phyloP scores from a whole-genome alignment of 2,888 invertebrate genomes.

The Epinotia ramella region DNA sequence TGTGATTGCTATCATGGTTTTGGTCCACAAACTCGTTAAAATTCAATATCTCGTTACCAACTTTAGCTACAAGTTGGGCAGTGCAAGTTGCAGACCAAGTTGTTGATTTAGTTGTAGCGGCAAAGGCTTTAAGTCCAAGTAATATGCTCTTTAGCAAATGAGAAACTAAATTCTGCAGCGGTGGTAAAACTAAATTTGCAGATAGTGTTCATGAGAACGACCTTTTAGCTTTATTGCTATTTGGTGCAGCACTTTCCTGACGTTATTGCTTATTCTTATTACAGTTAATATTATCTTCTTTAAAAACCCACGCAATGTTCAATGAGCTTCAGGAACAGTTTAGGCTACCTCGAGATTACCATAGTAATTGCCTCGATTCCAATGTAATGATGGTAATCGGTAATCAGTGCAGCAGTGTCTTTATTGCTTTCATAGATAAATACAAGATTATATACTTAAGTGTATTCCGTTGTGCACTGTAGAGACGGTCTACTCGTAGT shows the following conservation, averaged over 20 bases:
- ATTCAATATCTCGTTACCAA: slow-evolving; percentile 18
- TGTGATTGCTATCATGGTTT: background rate
- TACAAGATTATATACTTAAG: no score
- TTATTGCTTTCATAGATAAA: no score
- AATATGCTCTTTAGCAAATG: slow-evolving; percentile 11
- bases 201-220: background rate
- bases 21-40: slow-evolving; percentile 9
- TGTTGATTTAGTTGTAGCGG: background rate
- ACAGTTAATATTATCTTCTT: no score
- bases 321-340: no score
- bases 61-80: background rate
- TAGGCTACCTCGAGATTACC: no score
- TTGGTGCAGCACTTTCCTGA: background rate
- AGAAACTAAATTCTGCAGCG: background rate
- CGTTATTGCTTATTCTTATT: background rate
- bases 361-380: no score
- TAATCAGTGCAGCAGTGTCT: no score
- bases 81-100: background rate
- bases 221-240: background rate
- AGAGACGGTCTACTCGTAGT: no score
- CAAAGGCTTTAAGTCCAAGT: background rate
- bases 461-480: no score
- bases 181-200: background rate
- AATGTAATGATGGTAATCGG: no score
- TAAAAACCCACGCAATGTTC: no score